Percentiles rank a stretch among this genome's conserved stretches.
Conservation (phyloP, 1,140 invertebrate genomes). For the Gryllus bimaculatus region DNA sequence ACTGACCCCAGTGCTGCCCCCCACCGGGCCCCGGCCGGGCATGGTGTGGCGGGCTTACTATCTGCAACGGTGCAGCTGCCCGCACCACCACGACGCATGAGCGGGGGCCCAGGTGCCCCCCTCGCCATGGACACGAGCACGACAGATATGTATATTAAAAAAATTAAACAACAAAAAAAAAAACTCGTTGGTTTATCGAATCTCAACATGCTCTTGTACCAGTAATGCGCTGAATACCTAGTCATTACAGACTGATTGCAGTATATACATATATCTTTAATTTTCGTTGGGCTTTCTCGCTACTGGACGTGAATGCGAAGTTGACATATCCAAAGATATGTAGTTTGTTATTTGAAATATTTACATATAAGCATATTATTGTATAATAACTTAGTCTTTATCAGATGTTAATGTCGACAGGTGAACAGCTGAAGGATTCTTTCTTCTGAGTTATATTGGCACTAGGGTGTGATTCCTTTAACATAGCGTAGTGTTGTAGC, state of each 20-base stretch:
- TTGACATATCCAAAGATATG: constrained; percentile 5
- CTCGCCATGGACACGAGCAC: background rate
- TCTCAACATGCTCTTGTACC: background rate
- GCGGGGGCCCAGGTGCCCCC: too few species aligned
- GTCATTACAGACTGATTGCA: constrained; percentile 4
- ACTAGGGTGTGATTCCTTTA: background rate
- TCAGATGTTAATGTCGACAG: background rate
- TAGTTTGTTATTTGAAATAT: constrained; percentile 1
- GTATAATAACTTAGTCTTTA: background rate
- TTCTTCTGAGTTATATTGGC: background rate
- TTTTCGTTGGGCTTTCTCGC: background rate
- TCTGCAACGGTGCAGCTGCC: background rate
- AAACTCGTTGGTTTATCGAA: background rate
- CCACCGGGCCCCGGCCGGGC: background rate
- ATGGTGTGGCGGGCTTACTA: constrained; percentile 8
- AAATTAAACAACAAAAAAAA: background rate
- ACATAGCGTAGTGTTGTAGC: background rate
- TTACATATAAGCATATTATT: constrained; percentile 2
- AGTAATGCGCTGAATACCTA: constrained; percentile 1
- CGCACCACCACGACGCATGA: background rate
- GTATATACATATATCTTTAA: constrained; percentile 6
- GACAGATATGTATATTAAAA: background rate
- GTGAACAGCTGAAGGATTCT: background rate
- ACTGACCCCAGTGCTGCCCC: background rate
- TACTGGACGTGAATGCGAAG: background rate